These are phyloP conservation scores for Catharus bicknelli DNA, from an alignment of 2,113 vertebrate species.

Conservation along the genomic window DNA sequence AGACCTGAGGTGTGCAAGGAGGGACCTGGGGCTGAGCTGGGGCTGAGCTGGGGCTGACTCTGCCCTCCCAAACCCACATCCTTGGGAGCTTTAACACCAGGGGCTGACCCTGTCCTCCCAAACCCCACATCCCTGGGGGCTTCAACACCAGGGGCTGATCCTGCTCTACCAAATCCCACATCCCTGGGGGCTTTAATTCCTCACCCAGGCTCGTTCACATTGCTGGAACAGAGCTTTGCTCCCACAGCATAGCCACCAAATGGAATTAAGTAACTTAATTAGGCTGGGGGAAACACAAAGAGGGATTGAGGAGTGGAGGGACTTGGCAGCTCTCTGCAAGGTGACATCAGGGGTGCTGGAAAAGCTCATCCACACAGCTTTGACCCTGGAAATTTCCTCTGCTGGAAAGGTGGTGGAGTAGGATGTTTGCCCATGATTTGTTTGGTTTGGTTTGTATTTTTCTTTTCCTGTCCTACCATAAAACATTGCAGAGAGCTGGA, in stretches of 20 bases:
- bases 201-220: background rate
- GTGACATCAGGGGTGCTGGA: constrained; percentile 21
- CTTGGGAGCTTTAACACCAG: too few species aligned
- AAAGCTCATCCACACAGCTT: background rate
- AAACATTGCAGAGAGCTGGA: background rate
- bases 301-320: background rate
- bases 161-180: background rate
- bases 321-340: background rate
- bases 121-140: background rate
- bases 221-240: constrained; percentile 13
- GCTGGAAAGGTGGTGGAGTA: background rate
- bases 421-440: background rate
- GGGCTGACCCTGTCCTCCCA: too few species aligned
- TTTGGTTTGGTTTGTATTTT: background rate
- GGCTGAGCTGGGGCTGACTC: background rate
- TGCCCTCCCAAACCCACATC: too few species aligned
- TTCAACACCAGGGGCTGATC: background rate
- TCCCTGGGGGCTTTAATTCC: background rate
- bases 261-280: constrained; percentile 49
- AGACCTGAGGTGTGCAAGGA: background rate
- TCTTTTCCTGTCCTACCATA: background rate
- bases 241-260: background rate
- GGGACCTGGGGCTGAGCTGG: background rate
- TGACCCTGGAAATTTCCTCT: background rate
- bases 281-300: constrained; percentile 34